Conservation (phyloP, 2,113 vertebrate genomes). For the Ovis aries region DNA sequence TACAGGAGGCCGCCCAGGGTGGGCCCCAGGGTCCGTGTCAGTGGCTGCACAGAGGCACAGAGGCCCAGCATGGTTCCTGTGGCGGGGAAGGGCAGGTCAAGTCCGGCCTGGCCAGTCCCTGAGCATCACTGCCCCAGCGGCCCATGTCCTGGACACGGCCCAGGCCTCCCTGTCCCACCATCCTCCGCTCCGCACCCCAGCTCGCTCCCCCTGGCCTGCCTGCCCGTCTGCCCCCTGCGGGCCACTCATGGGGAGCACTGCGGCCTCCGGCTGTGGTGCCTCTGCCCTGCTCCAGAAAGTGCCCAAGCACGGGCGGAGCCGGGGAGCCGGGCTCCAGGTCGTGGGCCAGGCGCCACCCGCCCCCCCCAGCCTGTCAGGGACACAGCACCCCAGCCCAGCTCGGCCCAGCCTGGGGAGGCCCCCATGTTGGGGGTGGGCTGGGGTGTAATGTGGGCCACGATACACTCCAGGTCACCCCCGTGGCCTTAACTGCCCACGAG, state of each 20-base stretch:
- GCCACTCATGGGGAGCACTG: neutral
- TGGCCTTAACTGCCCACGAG: neutral
- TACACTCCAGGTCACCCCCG: neutral
- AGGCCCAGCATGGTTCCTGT: slow-evolving; percentile 96
- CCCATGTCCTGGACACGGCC: no score
- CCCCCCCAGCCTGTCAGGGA: neutral
- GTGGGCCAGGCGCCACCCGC: neutral
- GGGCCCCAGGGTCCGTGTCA: slow-evolving; percentile 89
- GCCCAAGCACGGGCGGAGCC: neutral
- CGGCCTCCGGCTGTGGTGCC: neutral
- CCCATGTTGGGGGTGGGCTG: neutral
- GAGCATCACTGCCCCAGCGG: accelerated
- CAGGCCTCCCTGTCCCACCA: accelerated
- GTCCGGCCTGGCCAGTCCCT: neutral
- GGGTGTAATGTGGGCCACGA: neutral
- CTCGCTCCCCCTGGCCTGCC: neutral
- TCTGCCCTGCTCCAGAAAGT: neutral
- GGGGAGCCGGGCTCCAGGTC: neutral
- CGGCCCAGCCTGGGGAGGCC: neutral
- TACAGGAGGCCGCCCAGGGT: slow-evolving; percentile 90
- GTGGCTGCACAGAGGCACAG: slow-evolving; percentile 86
- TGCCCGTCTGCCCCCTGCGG: neutral
- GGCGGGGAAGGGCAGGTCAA: accelerated
- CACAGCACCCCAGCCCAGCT: neutral
- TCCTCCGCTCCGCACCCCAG: neutral